Evolutionary conservation across 2,113 vertebrate genomes (phyloP), one percentile per base, ranked within the genome.

Genomic region (Oxyruncus cristatus): DNA sequence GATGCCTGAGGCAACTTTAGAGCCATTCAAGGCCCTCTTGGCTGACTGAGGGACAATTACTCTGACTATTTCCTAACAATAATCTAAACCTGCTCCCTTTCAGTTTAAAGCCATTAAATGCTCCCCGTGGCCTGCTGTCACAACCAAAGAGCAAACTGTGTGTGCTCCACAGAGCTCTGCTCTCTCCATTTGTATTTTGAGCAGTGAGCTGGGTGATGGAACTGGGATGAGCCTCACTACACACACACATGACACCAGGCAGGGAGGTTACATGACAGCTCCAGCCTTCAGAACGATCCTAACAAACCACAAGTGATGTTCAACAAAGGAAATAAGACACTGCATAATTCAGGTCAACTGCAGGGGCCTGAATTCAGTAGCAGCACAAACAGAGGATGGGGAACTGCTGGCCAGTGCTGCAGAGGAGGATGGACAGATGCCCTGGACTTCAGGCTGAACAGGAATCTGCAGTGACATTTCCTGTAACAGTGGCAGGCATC

Each of bases 161-260:
- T 30, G 7, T 13, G 13, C 15, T 35, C 12, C 59, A 81, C 20
- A 37, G 77, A n/a, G 3, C 14, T 76, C 37, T 76, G 14, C 46
- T 74, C 42, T 70, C 24, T 24, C 24, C 16, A 18, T 6, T 14
- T 22, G 24, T 2, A 21, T 47, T 74, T 30, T 73, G 39, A 91
- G 39, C 46, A 42, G 22, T 3, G n/a, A 91, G 12, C 18, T 66
- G 46, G 24, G 22, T 44, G 59, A 44, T 37, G 65, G 55, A 74
- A 62, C 1, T 2, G 32, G 22, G n/a, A 71, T 78, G 33, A 74
- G n/a, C 30, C 22, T 53, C 26, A 22, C 44, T 63, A 66, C 81
- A 74, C 0, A 0, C 28, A 83, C 27, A 53, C 13, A 26, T 0
- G 6, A 32, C 14, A 70, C 13, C 56, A 49, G 58, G 10, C 8